Conservation (phyloP, 2,797 vertebrate genomes). For the Coregonus suidteri region DNA sequence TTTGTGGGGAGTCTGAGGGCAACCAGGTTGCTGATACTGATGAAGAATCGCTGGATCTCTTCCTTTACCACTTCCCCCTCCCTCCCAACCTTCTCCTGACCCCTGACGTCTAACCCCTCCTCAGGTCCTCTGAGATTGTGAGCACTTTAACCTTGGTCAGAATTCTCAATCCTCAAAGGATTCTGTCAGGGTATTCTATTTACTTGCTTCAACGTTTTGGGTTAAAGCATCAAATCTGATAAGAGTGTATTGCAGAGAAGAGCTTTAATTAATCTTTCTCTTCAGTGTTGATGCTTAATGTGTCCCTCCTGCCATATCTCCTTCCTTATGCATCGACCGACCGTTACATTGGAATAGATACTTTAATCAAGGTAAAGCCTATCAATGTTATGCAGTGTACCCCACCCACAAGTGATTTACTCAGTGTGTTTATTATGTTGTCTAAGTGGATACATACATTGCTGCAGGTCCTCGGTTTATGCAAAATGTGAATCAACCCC, state of each 20-base stretch:
- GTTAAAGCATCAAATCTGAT: neutral
- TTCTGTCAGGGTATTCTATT: slow-evolving; percentile 44
- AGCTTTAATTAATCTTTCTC: neutral
- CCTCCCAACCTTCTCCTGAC: too few species aligned
- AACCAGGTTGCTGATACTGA: slow-evolving; percentile 45
- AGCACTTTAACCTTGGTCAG: slow-evolving; percentile 59
- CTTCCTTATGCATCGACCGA: neutral
- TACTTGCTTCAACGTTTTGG: slow-evolving; percentile 7
- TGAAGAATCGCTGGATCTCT: slow-evolving; percentile 31
- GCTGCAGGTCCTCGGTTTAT: neutral
- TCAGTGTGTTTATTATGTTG: neutral
- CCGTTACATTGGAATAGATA: neutral
- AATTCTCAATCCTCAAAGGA: slow-evolving; percentile 33
- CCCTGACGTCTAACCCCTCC: slow-evolving; percentile 16
- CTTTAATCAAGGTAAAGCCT: neutral
- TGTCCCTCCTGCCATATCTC: neutral
- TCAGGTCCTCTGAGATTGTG: slow-evolving; percentile 52
- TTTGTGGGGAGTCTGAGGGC: slow-evolving; percentile 20
- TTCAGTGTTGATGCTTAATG: too few species aligned
- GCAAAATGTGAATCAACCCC: neutral
- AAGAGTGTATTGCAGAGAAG: neutral
- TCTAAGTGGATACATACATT: neutral
- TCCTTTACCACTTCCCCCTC: neutral
- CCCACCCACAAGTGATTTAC: slow-evolving; percentile 18
- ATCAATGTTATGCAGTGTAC: neutral